Evolutionary conservation across 2,113 vertebrate genomes (phyloP).

Genomic region (Gasterosteus aculeatus): DNA sequence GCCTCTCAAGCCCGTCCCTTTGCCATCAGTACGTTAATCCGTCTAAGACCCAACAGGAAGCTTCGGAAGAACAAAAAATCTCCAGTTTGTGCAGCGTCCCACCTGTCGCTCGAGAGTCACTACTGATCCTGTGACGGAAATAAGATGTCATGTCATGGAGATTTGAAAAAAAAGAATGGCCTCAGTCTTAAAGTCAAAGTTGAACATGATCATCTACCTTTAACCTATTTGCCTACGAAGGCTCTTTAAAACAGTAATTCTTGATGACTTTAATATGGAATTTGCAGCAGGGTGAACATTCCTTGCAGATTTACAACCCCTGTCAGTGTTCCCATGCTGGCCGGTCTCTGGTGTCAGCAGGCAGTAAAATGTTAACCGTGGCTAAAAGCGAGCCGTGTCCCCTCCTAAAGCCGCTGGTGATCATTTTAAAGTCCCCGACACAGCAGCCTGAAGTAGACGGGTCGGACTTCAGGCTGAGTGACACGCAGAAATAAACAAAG

Average conservation of each 20-base stretch:
- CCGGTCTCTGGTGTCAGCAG: background rate
- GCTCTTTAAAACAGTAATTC: background rate
- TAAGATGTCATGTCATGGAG: background rate
- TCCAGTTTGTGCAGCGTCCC: background rate
- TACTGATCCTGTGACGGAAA: background rate
- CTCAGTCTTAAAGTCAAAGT: background rate
- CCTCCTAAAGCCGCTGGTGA: background rate
- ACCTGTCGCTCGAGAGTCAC: background rate
- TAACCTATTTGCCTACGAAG: background rate
- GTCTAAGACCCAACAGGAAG: background rate
- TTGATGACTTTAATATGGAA: background rate
- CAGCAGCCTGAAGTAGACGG: background rate
- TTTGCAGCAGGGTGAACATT: background rate
- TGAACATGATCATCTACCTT: background rate
- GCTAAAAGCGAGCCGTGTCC: background rate
- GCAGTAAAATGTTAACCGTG: conserved; percentile 1
- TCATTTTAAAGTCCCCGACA: background rate
- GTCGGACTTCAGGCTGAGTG: conserved; percentile 17
- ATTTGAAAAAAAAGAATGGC: background rate
- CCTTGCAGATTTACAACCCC: conserved; percentile 18
- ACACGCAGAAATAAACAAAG: conserved; percentile 22
- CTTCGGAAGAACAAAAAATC: conserved; percentile 1
- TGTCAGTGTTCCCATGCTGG: background rate
- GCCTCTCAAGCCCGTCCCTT: conserved; percentile 28
- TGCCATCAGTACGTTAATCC: conserved; percentile 28